Base-by-base conservation (phyloP, 2,113 vertebrate genomes). In the Bos javanicus region DNA sequence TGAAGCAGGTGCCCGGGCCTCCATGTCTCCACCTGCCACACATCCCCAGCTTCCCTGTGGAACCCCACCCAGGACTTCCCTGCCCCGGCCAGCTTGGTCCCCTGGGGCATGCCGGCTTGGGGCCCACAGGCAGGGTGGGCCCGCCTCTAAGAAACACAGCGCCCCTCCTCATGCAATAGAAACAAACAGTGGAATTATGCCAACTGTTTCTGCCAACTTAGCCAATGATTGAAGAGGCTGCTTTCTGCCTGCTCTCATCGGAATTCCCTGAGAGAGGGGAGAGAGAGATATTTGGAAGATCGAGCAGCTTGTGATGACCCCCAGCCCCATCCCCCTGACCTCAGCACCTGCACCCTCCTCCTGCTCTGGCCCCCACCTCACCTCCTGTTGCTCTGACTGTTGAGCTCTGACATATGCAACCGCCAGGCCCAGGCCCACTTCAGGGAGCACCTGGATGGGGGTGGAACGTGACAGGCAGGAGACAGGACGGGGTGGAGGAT, bases 381-480 rank as follows among this genome's bases (percentile, higher is more conserved):
- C 26, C 39, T 57, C 19, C 28, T 3, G 0, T 13, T 7, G 5
- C 57, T 90, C 26, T 87, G 26, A 7, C 60, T 67, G 4, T 50
- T 50, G 39, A 67, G 54, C 67, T 59, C 26, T 19, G 36, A 62
- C 14, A 25, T 14, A 17, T 16, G 46, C 13, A 59, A 15, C 50
- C 15, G 2, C 78, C 14, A 7, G 74, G n/a, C 16, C 52, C 2
- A 39, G 2, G 50, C 14, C 39, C 56, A 19, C 19, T 30, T 52
- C 26, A 12, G 46, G 17, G 80, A 54, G 19, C 50, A 82, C 33
- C 50, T 21, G 10, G 48, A 52, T 33, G 30, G 23, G 43, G 11
- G 25, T 5, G 23, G 19, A 39, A 19, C 0, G 0, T 14, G n/a
- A 88, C 64, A 80, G 48, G 54, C 10, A 9, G 30, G 12, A 43